Base-by-base conservation (phyloP, 2,113 vertebrate genomes). In the Ciconia boyciana region DNA sequence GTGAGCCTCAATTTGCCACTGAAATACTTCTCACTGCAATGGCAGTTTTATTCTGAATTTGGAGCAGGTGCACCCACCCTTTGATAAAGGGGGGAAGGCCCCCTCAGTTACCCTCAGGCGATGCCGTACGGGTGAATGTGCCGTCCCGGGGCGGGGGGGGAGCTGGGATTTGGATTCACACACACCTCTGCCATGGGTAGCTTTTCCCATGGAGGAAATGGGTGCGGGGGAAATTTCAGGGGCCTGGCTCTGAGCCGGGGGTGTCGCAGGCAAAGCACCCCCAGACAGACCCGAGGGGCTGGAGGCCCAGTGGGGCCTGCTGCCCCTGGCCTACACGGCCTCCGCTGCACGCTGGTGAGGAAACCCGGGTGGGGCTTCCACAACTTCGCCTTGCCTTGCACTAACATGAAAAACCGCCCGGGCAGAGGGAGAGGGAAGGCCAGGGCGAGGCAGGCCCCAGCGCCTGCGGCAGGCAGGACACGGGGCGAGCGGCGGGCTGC, bases 51-150 rank as follows among this genome's bases (percentile, higher is more conserved):
- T 6, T 9, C 55, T 16, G 2, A 6, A 0, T 5, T 8, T 4
- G 41, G 26, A 6, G n/a, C 70, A 62, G 57, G 29, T 21, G 74
- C 16, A 6, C 4, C 43, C 4, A 0, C 51, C 6, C 19, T 1
- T 6, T 9, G 32, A 13, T 5, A 1, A 4, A 3, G n/a, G 2
- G 3, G 16, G 32, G 6, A 9, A 9, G 11, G 6, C 7, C 9
- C 9, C 22, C 15, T 60, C 14, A 6, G 22, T 16, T 25, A 25
- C 9, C 58, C 26, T 6, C 8, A 1, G 51, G 25, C 7, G 2
- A 0, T 1, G 19, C 19, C 5, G 5, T 3, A 3, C 1, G 0
- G 18, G 2, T 13, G 26, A 26, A 18, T 0, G 3, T 22, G 13
- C 8, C 0, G 6, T 9, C 13, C 7, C 1, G 1, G 39, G 7